Evolutionary conservation across 2,888 invertebrate genomes (phyloP).

Genomic region (Dioctria rufipes): DNA sequence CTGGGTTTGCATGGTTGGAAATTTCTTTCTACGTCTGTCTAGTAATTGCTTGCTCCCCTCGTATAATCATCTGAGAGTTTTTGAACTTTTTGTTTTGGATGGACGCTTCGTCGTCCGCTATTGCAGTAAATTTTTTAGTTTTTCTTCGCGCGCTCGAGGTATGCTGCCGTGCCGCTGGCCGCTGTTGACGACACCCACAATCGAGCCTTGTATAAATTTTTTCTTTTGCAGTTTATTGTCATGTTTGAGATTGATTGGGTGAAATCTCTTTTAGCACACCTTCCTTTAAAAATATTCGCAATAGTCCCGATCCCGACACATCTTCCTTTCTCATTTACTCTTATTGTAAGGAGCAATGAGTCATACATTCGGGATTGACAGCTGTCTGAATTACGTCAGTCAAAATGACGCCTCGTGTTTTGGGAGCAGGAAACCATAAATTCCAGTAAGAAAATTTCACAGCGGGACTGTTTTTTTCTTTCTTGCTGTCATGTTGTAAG

Average conservation of each 20-base stretch:
- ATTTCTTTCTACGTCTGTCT: constrained; percentile 53
- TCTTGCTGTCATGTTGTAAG: neutral
- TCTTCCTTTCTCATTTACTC: constrained; percentile 3
- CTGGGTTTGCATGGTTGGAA: constrained; percentile 36
- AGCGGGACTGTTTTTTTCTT: neutral
- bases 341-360: constrained; percentile 10
- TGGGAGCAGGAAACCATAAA: constrained; percentile 71
- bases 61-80: constrained; percentile 31
- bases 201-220: neutral
- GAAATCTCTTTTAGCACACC: constrained; percentile 12
- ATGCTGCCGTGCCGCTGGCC: neutral
- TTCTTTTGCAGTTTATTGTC: neutral
- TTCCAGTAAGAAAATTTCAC: constrained; percentile 61
- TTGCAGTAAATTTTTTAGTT: neutral
- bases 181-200: neutral
- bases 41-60: constrained; percentile 44
- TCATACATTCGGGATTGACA: constrained; percentile 66
- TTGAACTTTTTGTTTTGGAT: constrained; percentile 27
- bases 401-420: constrained; percentile 73
- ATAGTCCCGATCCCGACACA: neutral
- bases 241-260: constrained; percentile 3
- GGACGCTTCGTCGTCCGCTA: neutral
- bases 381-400: constrained; percentile 72
- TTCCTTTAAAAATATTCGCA: neutral
- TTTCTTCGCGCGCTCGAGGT: neutral